Conservation (phyloP, 1,140 invertebrate genomes). For the Plectrocnemia conspersa region DNA sequence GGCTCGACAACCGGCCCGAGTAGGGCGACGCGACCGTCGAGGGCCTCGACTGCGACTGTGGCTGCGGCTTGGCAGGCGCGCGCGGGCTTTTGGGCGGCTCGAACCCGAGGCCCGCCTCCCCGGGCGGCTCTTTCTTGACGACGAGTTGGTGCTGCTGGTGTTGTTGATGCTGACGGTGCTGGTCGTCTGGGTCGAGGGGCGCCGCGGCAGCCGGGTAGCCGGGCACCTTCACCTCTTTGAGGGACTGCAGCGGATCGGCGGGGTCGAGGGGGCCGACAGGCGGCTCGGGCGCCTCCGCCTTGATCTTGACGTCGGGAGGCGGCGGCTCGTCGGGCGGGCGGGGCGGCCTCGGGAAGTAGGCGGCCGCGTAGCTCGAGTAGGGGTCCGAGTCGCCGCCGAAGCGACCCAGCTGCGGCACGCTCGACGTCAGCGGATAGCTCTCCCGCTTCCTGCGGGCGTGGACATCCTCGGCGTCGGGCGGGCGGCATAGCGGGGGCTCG, state of each 20-base stretch:
- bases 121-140: constrained; percentile 47
- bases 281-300: constrained; percentile 7
- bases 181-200: constrained; percentile 9
- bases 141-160: constrained; percentile 45
- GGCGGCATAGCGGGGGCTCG: too few species aligned
- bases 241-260: constrained; percentile 67
- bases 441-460: too few species aligned
- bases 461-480: too few species aligned
- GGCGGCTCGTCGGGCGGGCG: neutral
- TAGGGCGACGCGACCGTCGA: constrained; percentile 47
- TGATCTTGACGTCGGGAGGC: constrained; percentile 4
- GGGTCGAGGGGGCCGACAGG: neutral
- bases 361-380: neutral
- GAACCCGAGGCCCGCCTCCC: constrained; percentile 40
- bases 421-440: too few species aligned
- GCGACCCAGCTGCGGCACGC: neutral
- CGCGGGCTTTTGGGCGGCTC: constrained; percentile 50
- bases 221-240: constrained; percentile 77
- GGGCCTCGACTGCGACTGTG: constrained; percentile 42
- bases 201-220: constrained; percentile 60
- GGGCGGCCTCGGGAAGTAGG: neutral
- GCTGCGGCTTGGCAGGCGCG: constrained; percentile 50
- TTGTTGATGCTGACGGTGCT: too few species aligned
- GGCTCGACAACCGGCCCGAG: constrained; percentile 48
- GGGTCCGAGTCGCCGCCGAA: neutral